Base-by-base conservation (phyloP, 2,113 vertebrate species). In the Xiphias gladius region DNA sequence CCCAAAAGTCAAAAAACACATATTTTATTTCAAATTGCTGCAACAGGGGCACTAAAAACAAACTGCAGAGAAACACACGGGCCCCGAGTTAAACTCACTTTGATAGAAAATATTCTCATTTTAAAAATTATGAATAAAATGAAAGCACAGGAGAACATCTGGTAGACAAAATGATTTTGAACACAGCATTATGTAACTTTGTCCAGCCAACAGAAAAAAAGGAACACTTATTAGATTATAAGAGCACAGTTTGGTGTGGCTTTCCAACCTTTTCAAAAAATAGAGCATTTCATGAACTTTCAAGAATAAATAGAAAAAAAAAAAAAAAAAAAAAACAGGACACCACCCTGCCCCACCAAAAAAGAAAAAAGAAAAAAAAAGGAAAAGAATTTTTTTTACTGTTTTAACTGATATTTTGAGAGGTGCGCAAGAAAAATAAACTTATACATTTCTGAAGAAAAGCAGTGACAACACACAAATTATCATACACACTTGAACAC, bases 201-300 rank as follows among this genome's bases (percentile, higher is more conserved):
- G 87, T 91, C 92, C 92, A 93, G 93, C 89, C 94, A 93, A 95
- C 92, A 94, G 91, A 96, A 93, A 91, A 93, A 96, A 97, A 97
- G 94, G 94, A 97, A 96, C 95, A 97, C 96, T 97, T 96, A 83
- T 93, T 95, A 92, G 93, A 92, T 86, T 93, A 90, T 97, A 97
- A 98, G 96, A 97, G 97, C 97, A 98, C 97, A 96, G 94, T 96
- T 96, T 95, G 97, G 96, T 96, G 95, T 92, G 91, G 95, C 94
- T 91, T 92, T 84, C 77, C 80, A 89, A 90, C 86, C 86, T 83
- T 68, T 81, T 46, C 55, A 78, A 86, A 80, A 82, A 89, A 83
- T 50, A 85, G 35, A 79, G 88, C 73, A 84, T 73, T 76, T 89
- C 20, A 80, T 84, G 73, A 93, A 90, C 89, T 82, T 91, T 91